These are phyloP conservation scores for Reticulitermes lucifugus DNA, from an alignment of 2,888 invertebrate genomes.

Conservation along the genomic window DNA sequence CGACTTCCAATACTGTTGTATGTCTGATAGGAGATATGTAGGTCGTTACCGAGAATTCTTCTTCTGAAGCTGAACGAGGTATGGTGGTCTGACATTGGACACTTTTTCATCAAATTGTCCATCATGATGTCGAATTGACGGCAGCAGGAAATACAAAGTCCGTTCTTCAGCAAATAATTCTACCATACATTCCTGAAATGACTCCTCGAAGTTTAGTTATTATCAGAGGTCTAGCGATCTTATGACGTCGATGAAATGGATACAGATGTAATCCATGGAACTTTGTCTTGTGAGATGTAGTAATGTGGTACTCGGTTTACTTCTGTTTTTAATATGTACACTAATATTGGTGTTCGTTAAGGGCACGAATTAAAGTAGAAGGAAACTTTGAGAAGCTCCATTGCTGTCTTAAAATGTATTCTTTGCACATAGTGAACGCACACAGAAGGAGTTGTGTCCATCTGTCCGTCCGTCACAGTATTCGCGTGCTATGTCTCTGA, in stretches of 20 bases:
- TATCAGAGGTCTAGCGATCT: not conserved
- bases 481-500: no score
- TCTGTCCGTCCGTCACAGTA: no score
- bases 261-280: not conserved
- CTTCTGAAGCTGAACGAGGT: not conserved
- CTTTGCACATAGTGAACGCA: no score
- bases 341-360: not conserved
- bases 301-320: not conserved
- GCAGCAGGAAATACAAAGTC: not conserved
- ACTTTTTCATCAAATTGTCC: not conserved
- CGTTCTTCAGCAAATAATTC: not conserved
- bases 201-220: not conserved
- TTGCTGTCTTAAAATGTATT: no score
- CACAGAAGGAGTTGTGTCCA: no score
- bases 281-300: not conserved
- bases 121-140: not conserved
- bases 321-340: not conserved
- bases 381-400: no score
- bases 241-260: no score
- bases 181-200: not conserved
- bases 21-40: conserved; percentile 3
- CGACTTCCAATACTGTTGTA: conserved; percentile 37
- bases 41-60: not conserved
- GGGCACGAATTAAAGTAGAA: no score
- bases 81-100: not conserved